Conservation (phyloP, 1,140 invertebrate genomes). For the Venustaconcha ellipsiformis region DNA sequence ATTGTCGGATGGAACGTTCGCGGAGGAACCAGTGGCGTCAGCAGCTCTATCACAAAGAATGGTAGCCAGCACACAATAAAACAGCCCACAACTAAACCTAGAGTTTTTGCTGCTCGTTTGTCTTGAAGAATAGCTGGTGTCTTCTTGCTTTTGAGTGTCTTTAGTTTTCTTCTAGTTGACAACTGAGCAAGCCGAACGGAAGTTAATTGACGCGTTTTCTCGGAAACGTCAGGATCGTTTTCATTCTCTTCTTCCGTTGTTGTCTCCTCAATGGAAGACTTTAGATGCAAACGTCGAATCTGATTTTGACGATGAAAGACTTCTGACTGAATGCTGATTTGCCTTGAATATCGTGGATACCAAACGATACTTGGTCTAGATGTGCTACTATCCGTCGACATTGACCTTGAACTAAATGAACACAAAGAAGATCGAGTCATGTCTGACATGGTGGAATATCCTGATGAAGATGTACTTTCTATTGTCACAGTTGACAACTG, state of each 20-base stretch:
- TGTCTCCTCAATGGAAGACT: conserved; percentile 7
- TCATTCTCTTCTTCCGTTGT: conserved; percentile 11
- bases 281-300: too few relatives aligned
- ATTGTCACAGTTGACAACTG: too few relatives aligned
- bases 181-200: conserved; percentile 21
- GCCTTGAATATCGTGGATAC: too few relatives aligned
- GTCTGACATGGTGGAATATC: too few relatives aligned
- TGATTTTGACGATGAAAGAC: too few relatives aligned
- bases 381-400: too few relatives aligned
- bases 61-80: conserved; percentile 99
- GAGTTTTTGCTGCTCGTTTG: conserved; percentile 93
- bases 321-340: too few relatives aligned
- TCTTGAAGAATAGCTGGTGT: conserved; percentile 86
- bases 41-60: conserved; percentile 85
- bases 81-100: conserved; percentile 97
- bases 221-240: neutral
- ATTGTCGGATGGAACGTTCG: conserved; percentile 35
- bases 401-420: too few relatives aligned
- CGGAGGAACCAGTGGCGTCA: conserved; percentile 69
- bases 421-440: too few relatives aligned
- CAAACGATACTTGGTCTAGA: too few relatives aligned
- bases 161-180: conserved; percentile 36
- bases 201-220: conserved; percentile 8
- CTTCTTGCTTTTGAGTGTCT: conserved; percentile 15
- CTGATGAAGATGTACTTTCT: too few relatives aligned